Percentiles rank a stretch among this genome's conserved stretches.
Conservation (phyloP, 2,113 vertebrate species). For the Potamarius usumacintae region DNA sequence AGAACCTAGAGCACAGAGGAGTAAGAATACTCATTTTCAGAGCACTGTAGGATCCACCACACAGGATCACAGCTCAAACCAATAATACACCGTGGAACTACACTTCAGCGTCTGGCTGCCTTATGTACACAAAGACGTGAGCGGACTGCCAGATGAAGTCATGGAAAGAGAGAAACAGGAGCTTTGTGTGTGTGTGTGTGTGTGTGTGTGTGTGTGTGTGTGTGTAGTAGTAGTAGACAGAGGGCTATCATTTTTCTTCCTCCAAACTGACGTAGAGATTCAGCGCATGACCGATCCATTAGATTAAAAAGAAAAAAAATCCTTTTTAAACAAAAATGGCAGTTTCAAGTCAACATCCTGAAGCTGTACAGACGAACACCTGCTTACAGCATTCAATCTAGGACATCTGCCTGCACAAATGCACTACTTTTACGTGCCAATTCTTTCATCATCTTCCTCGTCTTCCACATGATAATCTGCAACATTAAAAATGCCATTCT, state of each 20-base stretch:
- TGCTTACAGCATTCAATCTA: slow-evolving; percentile 30
- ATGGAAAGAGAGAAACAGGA: slow-evolving; percentile 54
- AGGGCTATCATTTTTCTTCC: slow-evolving; percentile 47
- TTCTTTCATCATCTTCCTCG: slow-evolving; percentile 3
- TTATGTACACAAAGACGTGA: slow-evolving; percentile 53
- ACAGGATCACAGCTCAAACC: slow-evolving; percentile 3
- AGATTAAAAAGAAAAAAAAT: slow-evolving; percentile 4
- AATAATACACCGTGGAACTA: slow-evolving; percentile 22
- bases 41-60: not conserved
- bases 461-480: slow-evolving; percentile 9
- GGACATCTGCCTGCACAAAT: slow-evolving; percentile 1
- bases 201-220: slow-evolving; percentile 30
- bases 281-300: slow-evolving; percentile 17
- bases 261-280: slow-evolving; percentile 29
- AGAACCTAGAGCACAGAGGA: not conserved
- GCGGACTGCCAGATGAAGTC: slow-evolving; percentile 51
- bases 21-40: not conserved
- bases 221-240: slow-evolving; percentile 28
- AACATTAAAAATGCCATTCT: slow-evolving; percentile 23
- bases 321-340: slow-evolving; percentile 12
- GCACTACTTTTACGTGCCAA: slow-evolving; percentile 12
- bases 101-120: slow-evolving; percentile 40
- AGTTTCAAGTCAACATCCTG: slow-evolving; percentile 16
- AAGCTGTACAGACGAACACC: slow-evolving; percentile 9
- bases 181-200: slow-evolving; percentile 27